phyloP scores from a whole-genome alignment of 1,140 invertebrate genomes.

The Zaprionus taronus region DNA sequence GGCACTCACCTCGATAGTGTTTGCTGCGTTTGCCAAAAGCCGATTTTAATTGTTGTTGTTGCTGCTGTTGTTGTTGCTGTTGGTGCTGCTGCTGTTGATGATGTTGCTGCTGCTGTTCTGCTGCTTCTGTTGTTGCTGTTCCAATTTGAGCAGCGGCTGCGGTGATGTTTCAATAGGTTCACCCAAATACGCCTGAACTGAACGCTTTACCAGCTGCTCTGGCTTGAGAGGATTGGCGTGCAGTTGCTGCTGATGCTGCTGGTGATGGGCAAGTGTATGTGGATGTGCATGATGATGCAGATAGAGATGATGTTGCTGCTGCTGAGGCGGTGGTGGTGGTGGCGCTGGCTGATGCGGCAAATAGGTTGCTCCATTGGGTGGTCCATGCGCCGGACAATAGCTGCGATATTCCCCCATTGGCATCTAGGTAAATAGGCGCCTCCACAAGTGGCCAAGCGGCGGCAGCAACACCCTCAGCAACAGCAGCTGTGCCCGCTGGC shows the following conservation, averaged over 20 bases:
- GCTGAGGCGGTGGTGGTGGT: constrained; percentile 48
- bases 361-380: constrained; percentile 52
- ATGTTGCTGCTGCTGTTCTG: constrained; percentile 49
- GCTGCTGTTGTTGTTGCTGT: constrained; percentile 58
- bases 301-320: constrained; percentile 47
- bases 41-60: constrained; percentile 67
- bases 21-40: constrained; percentile 80
- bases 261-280: constrained; percentile 42
- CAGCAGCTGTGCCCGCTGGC: constrained; percentile 33
- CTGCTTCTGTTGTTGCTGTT: constrained; percentile 53
- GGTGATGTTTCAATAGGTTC: constrained; percentile 62
- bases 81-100: constrained; percentile 36
- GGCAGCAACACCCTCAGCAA: constrained; percentile 19
- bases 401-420: constrained; percentile 76
- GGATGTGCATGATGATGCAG: constrained; percentile 2
- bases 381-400: constrained; percentile 80
- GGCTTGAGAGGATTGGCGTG: constrained; percentile 46
- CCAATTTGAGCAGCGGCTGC: constrained; percentile 67
- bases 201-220: neutral
- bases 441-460: constrained; percentile 75
- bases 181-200: constrained; percentile 29
- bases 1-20: constrained; percentile 83
- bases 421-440: constrained; percentile 78
- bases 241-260: constrained; percentile 48
- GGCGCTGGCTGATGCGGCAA: constrained; percentile 52